Base-by-base conservation (phyloP, 2,797 vertebrate genomes). In the Brachyrhaphis roseni region DNA sequence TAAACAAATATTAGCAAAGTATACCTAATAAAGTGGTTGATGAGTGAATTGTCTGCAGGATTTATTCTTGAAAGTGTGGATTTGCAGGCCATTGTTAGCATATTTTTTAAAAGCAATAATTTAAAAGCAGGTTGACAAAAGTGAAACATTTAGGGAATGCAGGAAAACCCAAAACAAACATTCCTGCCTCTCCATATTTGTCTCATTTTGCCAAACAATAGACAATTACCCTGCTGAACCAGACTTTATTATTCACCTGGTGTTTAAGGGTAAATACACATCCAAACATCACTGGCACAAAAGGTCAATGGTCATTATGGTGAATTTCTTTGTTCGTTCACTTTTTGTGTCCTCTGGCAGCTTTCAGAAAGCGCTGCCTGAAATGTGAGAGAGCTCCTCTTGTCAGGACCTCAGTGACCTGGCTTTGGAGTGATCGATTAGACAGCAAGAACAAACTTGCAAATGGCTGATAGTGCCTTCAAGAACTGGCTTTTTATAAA, bases 361-460 rank as follows among this genome's bases (percentile, higher is more conserved):
- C 86, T 85, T 85, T 90, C 47, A 64, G 76, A 87, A 81, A 90
- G 81, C 0, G 46, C 78, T 2, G 47, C 72, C 68, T 87, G 86
- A 86, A 91, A 86, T 49, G 75, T 73, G 74, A 87, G 88, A 90
- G 66, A 80, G 80, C 77, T 47, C 26, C 77, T 84, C 83, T 79
- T 6, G 81, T 75, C 34, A 45, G 76, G 88, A 91, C 88, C 92
- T 81, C 46, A 0, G 57, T 82, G 89, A 91, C 90, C 89, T 3
- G 72, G 68, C 85, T 89, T 85, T 72, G n/a, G 78, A 70, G 77
- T 85, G 88, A 92, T 91, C 83, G 82, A 91, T 90, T 53, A 78
- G 76, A 10, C 1, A 66, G 81, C 84, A 55, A 88, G 88, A 89
- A 75, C 75, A 83, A 89, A 89, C 89, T 86, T 81, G 84, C 76